These are phyloP conservation scores for Baryphthengus martii DNA, from an alignment of 2,113 vertebrate species.

Conservation along the genomic window DNA sequence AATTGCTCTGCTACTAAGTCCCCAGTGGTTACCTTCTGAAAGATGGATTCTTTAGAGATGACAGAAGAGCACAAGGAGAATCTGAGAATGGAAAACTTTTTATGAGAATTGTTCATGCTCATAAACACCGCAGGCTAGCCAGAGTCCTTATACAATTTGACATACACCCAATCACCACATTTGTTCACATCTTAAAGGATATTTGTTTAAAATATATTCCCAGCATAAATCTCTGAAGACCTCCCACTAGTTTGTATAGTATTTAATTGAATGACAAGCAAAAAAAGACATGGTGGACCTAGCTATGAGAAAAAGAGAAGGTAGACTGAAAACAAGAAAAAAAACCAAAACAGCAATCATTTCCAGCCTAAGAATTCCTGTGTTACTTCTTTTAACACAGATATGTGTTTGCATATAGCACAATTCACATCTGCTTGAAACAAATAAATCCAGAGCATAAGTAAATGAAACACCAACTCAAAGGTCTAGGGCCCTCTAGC, in stretches of 20 bases:
- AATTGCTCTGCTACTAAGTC: slow-evolving; percentile 7
- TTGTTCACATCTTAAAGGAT: neutral
- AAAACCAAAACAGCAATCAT: neutral
- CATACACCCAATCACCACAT: neutral
- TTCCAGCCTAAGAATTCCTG: neutral
- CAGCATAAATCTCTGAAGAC: neutral
- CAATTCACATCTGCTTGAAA: neutral
- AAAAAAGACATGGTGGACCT: neutral
- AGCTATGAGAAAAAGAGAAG: neutral
- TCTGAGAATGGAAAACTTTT: neutral
- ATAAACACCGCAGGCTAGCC: neutral
- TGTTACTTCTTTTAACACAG: neutral
- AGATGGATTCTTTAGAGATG: neutral
- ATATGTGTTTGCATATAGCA: neutral
- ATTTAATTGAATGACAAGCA: neutral
- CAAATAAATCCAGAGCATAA: neutral
- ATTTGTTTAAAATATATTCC: neutral
- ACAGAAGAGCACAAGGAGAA: neutral
- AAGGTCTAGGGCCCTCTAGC: neutral
- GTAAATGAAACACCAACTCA: neutral
- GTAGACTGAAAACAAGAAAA: neutral
- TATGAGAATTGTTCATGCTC: neutral
- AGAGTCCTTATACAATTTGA: neutral
- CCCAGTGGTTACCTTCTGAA: neutral
- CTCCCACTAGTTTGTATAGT: neutral